Conservation (phyloP, 1,140 invertebrate genomes). For the Ceratina calcarata region DNA sequence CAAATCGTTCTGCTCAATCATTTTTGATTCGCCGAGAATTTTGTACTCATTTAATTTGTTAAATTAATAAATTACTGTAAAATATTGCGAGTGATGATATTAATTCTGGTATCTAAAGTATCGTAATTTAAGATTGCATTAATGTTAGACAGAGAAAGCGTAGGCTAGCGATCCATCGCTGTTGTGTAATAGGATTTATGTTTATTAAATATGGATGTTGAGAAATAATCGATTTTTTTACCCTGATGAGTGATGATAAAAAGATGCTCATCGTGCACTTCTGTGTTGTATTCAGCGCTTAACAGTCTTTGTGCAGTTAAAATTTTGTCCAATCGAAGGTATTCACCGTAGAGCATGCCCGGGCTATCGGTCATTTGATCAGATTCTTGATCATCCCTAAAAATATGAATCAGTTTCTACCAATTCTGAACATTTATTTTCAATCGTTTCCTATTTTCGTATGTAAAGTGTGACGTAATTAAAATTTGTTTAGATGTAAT, state of each 20-base stretch:
- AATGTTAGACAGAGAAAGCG: not conserved
- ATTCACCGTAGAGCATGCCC: constrained; percentile 92
- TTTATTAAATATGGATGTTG: not conserved
- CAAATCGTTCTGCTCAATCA: too few species aligned
- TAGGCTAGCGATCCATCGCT: too few species aligned
- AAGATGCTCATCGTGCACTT: constrained; percentile 97
- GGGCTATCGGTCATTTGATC: constrained; percentile 83
- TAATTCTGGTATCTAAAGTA: too few species aligned
- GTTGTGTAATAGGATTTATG: not conserved
- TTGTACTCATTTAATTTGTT: too few species aligned
- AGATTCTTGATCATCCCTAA: constrained; percentile 78
- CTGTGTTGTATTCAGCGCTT: constrained; percentile 85
- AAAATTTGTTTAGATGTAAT: too few species aligned
- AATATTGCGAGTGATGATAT: not conserved
- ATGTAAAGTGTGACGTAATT: too few species aligned
- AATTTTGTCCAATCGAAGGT: constrained; percentile 94
- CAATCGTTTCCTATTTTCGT: not conserved
- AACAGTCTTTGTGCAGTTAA: constrained; percentile 92
- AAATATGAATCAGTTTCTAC: constrained; percentile 25
- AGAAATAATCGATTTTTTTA: constrained; percentile 71
- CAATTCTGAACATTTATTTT: not conserved
- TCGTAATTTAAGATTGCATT: too few species aligned
- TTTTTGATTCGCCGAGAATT: too few species aligned
- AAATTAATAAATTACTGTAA: not conserved
- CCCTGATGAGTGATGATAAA: constrained; percentile 99